A percentile compares a stretch with the other conserved stretches of the same genome.
Evolutionary conservation across 2,113 vertebrate species (phyloP).

Genomic region (Alethe castanea): DNA sequence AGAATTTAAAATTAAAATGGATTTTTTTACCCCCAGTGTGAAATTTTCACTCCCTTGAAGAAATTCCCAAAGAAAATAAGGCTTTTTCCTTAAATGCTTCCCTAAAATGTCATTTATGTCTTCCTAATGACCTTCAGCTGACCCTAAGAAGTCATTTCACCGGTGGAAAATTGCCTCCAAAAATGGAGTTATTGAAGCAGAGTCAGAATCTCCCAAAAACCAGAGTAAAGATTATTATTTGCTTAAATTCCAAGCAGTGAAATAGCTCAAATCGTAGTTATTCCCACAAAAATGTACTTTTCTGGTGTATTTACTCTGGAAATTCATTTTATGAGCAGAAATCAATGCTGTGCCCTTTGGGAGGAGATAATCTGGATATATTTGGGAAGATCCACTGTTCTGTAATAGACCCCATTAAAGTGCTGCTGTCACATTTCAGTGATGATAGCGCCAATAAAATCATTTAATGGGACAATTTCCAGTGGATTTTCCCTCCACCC

Average conservation of each 20-base stretch:
- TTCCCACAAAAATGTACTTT: background rate
- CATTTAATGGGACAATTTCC: background rate
- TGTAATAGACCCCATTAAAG: background rate
- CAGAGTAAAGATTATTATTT: background rate
- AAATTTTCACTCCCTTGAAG: background rate
- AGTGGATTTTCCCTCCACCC: background rate
- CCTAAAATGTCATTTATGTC: background rate
- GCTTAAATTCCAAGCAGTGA: background rate
- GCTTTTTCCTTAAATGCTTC: background rate
- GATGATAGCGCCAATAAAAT: background rate
- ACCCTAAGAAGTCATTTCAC: background rate
- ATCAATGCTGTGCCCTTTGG: background rate
- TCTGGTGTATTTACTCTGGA: background rate
- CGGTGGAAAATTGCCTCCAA: background rate
- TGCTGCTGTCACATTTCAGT: background rate
- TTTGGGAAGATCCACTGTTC: background rate
- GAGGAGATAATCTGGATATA: background rate
- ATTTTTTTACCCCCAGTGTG: accelerated
- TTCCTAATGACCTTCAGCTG: background rate
- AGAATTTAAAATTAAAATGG: background rate
- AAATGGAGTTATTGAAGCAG: background rate
- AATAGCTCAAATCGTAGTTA: background rate
- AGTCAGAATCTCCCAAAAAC: background rate
- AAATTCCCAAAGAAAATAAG: background rate
- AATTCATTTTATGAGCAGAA: background rate